A percentile compares a stretch with the other conserved stretches of the same genome.
Evolutionary conservation across 1,140 invertebrate genomes (phyloP).

Genomic region (Rhopalosiphum padi): DNA sequence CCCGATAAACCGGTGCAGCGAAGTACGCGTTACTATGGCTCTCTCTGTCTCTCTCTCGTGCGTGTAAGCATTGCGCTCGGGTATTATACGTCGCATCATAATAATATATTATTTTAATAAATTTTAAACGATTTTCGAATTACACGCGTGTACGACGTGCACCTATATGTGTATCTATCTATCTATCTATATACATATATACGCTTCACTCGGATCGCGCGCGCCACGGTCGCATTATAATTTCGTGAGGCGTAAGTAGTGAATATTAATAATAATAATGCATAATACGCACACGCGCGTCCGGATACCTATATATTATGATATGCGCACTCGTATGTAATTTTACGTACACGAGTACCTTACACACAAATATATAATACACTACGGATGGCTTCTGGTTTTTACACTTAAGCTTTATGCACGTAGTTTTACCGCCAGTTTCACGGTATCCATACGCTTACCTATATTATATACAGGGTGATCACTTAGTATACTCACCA

Average conservation of each 20-base stretch:
- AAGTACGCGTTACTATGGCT: background rate
- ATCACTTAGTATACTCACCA: background rate
- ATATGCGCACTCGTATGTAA: background rate
- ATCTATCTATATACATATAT: background rate
- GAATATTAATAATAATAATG: constrained; percentile 39
- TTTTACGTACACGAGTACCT: background rate
- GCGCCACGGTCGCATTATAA: background rate
- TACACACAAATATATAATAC: background rate
- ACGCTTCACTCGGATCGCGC: background rate
- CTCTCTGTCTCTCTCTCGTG: background rate
- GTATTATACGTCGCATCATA: background rate
- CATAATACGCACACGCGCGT: background rate
- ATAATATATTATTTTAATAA: background rate
- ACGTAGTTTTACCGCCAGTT: background rate
- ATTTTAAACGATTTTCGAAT: constrained; percentile 49
- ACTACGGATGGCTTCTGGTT: constrained; percentile 9
- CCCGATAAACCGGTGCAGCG: background rate
- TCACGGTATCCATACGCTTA: background rate
- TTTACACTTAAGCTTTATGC: background rate
- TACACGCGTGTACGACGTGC: background rate
- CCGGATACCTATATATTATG: background rate
- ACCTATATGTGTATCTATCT: background rate
- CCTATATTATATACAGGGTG: background rate
- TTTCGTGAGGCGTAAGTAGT: constrained; percentile 31
- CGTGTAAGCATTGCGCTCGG: background rate